phyloP scores from a whole-genome alignment of 2,797 vertebrate species.

The Zenarchopterus dispar region DNA sequence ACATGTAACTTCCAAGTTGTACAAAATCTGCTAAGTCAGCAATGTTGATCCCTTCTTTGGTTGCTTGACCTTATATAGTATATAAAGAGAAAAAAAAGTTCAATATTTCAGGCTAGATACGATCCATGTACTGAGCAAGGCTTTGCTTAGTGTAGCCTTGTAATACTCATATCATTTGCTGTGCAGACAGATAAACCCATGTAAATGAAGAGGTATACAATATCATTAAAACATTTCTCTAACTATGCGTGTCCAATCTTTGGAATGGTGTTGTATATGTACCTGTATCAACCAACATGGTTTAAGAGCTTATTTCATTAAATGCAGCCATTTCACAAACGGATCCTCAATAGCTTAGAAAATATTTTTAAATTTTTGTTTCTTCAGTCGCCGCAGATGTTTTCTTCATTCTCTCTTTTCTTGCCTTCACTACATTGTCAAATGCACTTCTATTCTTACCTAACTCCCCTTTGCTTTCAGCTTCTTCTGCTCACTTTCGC shows the following conservation, averaged over 20 bases:
- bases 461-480: constrained; percentile 40
- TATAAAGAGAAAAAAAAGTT: constrained; percentile 16
- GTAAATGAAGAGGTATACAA: too few species aligned
- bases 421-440: constrained; percentile 39
- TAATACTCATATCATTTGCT: neutral
- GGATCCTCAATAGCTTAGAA: constrained; percentile 8
- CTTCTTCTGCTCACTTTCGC: constrained; percentile 45
- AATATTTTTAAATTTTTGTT: constrained; percentile 12
- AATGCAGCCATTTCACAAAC: constrained; percentile 5
- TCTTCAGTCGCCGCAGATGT: constrained; percentile 16
- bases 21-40: constrained; percentile 25
- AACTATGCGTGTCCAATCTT: too few species aligned
- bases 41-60: constrained; percentile 26
- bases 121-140: neutral
- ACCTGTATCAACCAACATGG: too few species aligned
- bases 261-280: too few species aligned
- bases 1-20: constrained; percentile 39
- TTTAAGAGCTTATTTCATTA: neutral
- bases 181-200: too few species aligned
- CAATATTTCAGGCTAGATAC: constrained; percentile 16
- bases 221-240: too few species aligned
- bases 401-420: constrained; percentile 6
- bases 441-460: constrained; percentile 41
- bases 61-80: constrained; percentile 11
- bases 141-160: constrained; percentile 24